phyloP scores from a whole-genome alignment of 1,140 invertebrate species.

The Branchinecta lindahli region DNA sequence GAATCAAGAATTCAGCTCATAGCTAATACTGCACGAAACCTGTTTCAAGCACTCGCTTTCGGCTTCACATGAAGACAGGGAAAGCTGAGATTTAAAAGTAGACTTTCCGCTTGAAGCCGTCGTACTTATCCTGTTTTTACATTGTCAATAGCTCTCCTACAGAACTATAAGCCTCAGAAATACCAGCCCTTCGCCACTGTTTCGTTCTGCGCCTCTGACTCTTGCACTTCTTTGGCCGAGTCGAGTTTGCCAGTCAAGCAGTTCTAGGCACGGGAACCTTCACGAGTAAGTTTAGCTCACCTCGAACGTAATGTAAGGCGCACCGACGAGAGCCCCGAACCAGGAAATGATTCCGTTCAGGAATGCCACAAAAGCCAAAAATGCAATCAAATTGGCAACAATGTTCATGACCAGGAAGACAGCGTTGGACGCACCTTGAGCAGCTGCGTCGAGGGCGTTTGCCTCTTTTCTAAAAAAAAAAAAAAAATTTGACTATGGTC shows the following conservation, averaged over 20 bases:
- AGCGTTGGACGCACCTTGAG: conserved; percentile 60
- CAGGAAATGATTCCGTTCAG: conserved; percentile 62
- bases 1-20: conserved; percentile 4
- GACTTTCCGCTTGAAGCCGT: too few relatives aligned
- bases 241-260: too few relatives aligned
- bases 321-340: conserved; percentile 57
- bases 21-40: background rate
- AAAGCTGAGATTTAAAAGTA: too few relatives aligned
- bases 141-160: too few relatives aligned
- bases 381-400: conserved; percentile 78
- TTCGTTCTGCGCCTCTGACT: too few relatives aligned
- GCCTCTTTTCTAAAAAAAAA: conserved; percentile 46
- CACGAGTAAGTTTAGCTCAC: conserved; percentile 26
- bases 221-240: too few relatives aligned
- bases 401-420: conserved; percentile 72
- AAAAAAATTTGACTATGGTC: conserved; percentile 11
- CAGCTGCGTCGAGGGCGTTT: conserved; percentile 72
- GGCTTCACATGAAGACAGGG: too few relatives aligned
- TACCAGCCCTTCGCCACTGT: too few relatives aligned
- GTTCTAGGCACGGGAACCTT: too few relatives aligned
- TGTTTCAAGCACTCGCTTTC: too few relatives aligned
- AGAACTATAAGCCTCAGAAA: too few relatives aligned
- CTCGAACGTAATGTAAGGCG: conserved; percentile 35
- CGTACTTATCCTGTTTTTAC: too few relatives aligned
- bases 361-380: conserved; percentile 70